Evolutionary conservation across 2,888 invertebrate genomes (phyloP), one percentile per base, ranked within the genome.

Genomic region (Entomobrya multifasciata): DNA sequence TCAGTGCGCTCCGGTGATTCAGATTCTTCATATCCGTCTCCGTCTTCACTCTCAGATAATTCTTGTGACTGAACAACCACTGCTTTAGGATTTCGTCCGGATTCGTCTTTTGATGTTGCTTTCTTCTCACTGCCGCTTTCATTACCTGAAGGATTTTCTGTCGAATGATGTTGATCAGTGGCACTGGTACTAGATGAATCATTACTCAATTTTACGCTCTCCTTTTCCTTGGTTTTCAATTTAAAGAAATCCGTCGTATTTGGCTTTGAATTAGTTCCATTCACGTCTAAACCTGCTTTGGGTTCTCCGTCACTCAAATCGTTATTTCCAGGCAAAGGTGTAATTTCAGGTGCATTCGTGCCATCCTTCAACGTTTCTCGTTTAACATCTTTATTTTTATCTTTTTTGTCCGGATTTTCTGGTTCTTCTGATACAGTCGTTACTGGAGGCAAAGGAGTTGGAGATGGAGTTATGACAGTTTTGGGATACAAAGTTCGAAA

Each of bases 201-300:
- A 25, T 6, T 13, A 25, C 13, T 25, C 22, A 11, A 13, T 25
- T 22, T 25, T 57, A 5, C 57, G 11, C 25, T 25, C 11, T 17
- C 3, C 17, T 70, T 70, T 20, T 70, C 44, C 44, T 70, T 70
- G 1, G 76, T 60, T 27, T 60, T 60, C 17, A 60, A 47, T 15
- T 78, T 60, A n/a, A 60, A 44, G 22, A 36, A 27, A 15, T 70
- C 70, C n/a, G 70, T 70, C 8, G 44, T 15, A 20, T 47, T 57
- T 25, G 25, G 25, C 25, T 57, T 57, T 1, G 57, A 57, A 17
- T 22, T 57, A 6, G 17, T 17, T 5, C 25, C 57, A 57, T 57
- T 1, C 25, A 17, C 5, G 2, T 57, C 57, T 25, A 20, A 55
- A n/a, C 17, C 20, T n/a, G 3, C 17, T 20, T 55, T 55, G 1